Conservation (phyloP, 2,797 vertebrate genomes). For the Pangasius djambal region DNA sequence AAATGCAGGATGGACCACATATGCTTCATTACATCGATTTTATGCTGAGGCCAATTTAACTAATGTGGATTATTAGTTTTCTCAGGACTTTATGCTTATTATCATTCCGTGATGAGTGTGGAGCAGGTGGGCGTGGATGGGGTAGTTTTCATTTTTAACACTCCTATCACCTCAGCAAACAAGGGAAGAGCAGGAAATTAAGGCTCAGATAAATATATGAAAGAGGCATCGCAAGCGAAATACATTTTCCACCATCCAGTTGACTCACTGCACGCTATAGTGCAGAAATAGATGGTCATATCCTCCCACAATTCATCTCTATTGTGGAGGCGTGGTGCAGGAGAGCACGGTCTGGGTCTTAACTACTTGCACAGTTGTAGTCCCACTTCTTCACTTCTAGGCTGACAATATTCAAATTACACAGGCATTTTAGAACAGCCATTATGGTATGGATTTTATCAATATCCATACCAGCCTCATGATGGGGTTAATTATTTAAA, state of each 20-base stretch:
- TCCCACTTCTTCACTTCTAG: background rate
- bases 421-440: background rate
- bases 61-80: slow-evolving; percentile 60
- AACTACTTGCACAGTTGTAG: background rate
- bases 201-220: slow-evolving; percentile 67
- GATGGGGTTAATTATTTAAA: background rate
- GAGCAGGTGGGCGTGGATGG: slow-evolving; percentile 28
- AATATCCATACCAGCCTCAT: background rate
- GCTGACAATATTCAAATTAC: background rate
- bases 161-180: slow-evolving; percentile 54
- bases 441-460: too few species aligned
- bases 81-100: slow-evolving; percentile 64
- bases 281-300: slow-evolving; percentile 11
- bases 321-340: slow-evolving; percentile 11
- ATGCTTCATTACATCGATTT: slow-evolving; percentile 49
- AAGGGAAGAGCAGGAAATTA: slow-evolving; percentile 71
- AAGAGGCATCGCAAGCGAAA: slow-evolving; percentile 52
- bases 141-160: slow-evolving; percentile 51
- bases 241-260: slow-evolving; percentile 35
- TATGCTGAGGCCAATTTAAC: slow-evolving; percentile 55
- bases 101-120: slow-evolving; percentile 63
- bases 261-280: slow-evolving; percentile 42
- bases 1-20: slow-evolving; percentile 7
- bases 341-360: background rate
- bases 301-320: slow-evolving; percentile 3